Base-by-base conservation (phyloP, 2,888 invertebrate genomes). In the Pyrgus malvae region DNA sequence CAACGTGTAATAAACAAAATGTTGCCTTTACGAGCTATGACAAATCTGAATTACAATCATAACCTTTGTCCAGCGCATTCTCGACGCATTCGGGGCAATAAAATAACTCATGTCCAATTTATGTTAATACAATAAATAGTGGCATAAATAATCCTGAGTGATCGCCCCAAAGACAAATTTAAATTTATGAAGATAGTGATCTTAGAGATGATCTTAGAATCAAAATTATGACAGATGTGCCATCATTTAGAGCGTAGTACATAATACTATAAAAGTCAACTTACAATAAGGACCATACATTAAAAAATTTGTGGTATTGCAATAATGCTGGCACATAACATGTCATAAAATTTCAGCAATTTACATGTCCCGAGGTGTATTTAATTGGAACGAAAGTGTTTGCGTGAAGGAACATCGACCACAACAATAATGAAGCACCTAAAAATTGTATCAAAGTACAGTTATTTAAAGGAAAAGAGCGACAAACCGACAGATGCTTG, bases 71-170 rank as follows among this genome's bases (percentile, higher is more conserved):
- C 82, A 74, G 65, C 74, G 82, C 75, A 74, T 79, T 79, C 82
- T 78, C 80, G 74, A 70, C 74, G 83, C 83, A 82, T 82, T 87
- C 76, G 70, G 76, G 67, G 76, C 75, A 84, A 83, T 90, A 88
- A 90, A 89, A 90, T 90, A 89, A 90, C 83, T 89, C 89, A 89
- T 76, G 89, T 85, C 83, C 88, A 90, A 89, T 89, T 90, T 89
- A 90, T 90, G 88, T 89, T 90, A 89, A 88, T 90, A 87, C 83
- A 83, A 89, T 90, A 90, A 89, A 90, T 88, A 88, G 79, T 81
- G 71, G 79, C 84, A 89, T 90, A 89, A 90, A 90, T 89, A 83
- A 85, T 75, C 69, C 72, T 70, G 68, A 69, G 70, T 73, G 78
- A 80, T 78, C 76, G 72, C 74, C 68, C 74, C 74, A 77, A 78